These are phyloP conservation scores for Eucidaris tribuloides DNA, from an alignment of 35 echinoderm and acorn worm species.

Conservation along the genomic window DNA sequence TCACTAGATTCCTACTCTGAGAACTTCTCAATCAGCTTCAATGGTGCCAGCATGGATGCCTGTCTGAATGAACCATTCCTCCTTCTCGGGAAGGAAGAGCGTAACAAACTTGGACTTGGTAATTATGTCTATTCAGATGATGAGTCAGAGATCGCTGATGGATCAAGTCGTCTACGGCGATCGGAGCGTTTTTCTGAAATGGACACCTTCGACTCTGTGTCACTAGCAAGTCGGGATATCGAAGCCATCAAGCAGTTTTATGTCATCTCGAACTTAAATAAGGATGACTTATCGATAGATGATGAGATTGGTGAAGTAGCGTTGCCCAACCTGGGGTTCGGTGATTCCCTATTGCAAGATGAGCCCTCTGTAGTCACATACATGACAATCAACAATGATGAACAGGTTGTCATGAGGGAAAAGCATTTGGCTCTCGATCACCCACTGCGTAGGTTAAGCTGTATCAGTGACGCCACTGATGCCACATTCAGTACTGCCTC, in stretches of 20 bases:
- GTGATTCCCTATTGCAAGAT: slow-evolving; percentile 46
- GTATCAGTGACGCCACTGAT: slow-evolving; percentile 96
- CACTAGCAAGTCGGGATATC: slow-evolving; percentile 68
- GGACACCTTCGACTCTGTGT: slow-evolving; percentile 75
- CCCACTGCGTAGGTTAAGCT: slow-evolving; percentile 85
- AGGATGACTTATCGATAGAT: slow-evolving; percentile 75
- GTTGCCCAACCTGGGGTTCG: slow-evolving; percentile 55
- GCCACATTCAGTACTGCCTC: slow-evolving; percentile 94
- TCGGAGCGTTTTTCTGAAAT: slow-evolving; percentile 54
- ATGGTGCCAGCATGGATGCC: slow-evolving; percentile 73
- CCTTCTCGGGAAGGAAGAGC: slow-evolving; percentile 64
- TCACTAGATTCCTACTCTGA: slow-evolving; percentile 92
- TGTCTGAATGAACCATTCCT: slow-evolving; percentile 70
- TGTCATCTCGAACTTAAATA: slow-evolving; percentile 82
- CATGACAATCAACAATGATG: slow-evolving; percentile 93
- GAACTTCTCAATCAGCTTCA: slow-evolving; percentile 70
- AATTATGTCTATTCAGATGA: slow-evolving; percentile 99
- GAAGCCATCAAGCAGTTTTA: slow-evolving; percentile 97
- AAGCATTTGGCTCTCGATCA: slow-evolving; percentile 96
- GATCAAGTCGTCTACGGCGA: slow-evolving; percentile 35
- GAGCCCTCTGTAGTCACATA: slow-evolving; percentile 92
- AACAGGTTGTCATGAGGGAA: slow-evolving; percentile 95
- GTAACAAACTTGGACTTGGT: slow-evolving; percentile 55
- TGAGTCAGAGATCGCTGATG: slow-evolving; percentile 85
- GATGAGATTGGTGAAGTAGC: slow-evolving; percentile 60